Base-by-base conservation (phyloP, 2,888 invertebrate genomes). In the Latrodectus elegans region DNA sequence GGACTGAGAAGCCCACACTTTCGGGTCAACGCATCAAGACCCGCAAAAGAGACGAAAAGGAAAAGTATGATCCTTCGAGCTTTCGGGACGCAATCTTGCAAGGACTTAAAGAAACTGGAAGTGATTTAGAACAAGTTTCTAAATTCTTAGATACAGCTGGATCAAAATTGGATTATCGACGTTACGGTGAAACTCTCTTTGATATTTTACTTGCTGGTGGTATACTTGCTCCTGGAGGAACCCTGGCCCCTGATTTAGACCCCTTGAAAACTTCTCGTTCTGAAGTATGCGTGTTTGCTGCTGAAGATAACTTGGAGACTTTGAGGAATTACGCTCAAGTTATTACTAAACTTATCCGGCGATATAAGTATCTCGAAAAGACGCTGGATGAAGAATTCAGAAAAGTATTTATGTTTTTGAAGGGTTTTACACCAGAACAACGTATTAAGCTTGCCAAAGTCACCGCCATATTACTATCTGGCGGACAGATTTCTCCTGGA, bases 21-120 rank as follows among this genome's bases (percentile, higher is more conserved):
- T 97, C 97, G 96, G 98, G 98, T 97, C 98, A 98, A 95, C 97
- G 98, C 95, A 98, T 98, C 95, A 98, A 98, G 97, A 98, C 98
- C 97, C 96, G 98, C 96, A 98, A 98, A 96, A 97, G 98, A 97
- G 98, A 98, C 98, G 98, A 98, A 96, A 98, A 97, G 96, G 98
- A 99, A 95, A 99, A 98, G 94, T 98, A 97, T 95, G 98, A 99
- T 95, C 98, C 98, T 93, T 95, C 95, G 94, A 98, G 97, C 93
- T 99, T 99, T 95, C 96, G 99, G 94, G 98, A 99, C 95, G 96
- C 97, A 93, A 95, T 99, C 94, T 95, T 99, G 93, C 95, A 95
- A 93, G 98, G 98, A 92, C 95, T 98, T 93, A 96, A 97, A 78
- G 90, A 90, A 55, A 73, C 88, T 67, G 86, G 85, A 93, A 95